phyloP scores from a whole-genome alignment of 2,797 vertebrate species.

The Natrix natrix region DNA sequence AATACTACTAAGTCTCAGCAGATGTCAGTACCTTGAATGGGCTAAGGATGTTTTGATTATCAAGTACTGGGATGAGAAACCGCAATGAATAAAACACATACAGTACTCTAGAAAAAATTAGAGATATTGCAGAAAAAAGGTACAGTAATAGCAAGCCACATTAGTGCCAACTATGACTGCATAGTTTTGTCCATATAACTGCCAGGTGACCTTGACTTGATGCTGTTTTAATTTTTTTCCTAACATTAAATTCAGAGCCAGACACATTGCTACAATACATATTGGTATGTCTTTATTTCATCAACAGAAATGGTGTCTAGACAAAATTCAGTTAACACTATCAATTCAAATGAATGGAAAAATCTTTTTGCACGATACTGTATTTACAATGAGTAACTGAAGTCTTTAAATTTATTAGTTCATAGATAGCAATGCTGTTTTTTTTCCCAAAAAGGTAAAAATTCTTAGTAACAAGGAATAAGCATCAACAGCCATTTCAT shows the following conservation, averaged over 20 bases:
- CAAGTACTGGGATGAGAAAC: background rate
- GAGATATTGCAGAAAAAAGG: background rate
- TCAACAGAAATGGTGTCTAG: slow-evolving; percentile 99
- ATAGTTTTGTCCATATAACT: background rate
- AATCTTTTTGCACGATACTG: slow-evolving; percentile 89
- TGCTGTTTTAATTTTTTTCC: background rate
- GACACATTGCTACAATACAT: slow-evolving; percentile 78
- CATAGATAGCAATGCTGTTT: slow-evolving; percentile 87
- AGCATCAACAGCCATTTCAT: slow-evolving; percentile 97
- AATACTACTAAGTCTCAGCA: background rate
- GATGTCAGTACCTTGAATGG: background rate
- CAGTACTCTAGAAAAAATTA: background rate
- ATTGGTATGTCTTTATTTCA: slow-evolving; percentile 99
- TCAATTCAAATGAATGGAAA: slow-evolving; percentile 97
- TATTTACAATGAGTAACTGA: slow-evolving; percentile 98
- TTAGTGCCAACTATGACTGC: background rate
- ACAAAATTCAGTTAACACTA: slow-evolving; percentile 99
- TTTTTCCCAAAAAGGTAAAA: slow-evolving; percentile 83
- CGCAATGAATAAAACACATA: background rate
- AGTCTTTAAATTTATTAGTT: slow-evolving; percentile 93
- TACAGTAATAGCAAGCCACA: background rate
- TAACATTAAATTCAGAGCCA: slow-evolving; percentile 31
- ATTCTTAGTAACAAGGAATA: slow-evolving; percentile 98
- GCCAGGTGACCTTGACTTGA: background rate
- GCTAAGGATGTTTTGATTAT: background rate